phyloP scores from a whole-genome alignment of 2,888 invertebrate genomes.

The Cryptocephalus moraei region DNA sequence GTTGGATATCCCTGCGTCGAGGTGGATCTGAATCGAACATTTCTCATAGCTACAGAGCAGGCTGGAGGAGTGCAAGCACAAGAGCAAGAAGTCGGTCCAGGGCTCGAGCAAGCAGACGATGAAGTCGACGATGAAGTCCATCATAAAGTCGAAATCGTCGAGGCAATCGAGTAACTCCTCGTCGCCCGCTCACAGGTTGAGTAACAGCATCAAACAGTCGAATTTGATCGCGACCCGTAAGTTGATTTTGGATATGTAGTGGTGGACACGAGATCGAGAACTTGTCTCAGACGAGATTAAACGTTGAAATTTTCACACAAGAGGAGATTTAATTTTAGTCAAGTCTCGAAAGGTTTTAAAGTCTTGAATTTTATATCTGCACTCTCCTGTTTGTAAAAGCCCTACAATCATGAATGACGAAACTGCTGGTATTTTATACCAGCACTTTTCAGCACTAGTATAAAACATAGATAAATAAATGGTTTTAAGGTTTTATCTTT shows the following conservation, averaged over 20 bases:
- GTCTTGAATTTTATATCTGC: no score
- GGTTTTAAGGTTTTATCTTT: no score
- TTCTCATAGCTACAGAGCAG: constrained; percentile 38
- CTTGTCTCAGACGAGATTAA: no score
- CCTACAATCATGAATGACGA: no score
- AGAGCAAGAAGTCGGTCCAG: constrained; percentile 36
- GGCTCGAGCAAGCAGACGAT: constrained; percentile 32
- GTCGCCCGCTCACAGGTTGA: constrained; percentile 26
- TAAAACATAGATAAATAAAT: no score
- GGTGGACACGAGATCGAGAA: no score
- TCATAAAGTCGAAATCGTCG: constrained; percentile 22
- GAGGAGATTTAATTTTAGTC: no score
- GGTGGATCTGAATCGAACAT: not conserved
- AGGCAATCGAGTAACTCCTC: constrained; percentile 22
- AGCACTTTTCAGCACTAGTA: no score
- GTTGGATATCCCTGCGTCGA: not conserved
- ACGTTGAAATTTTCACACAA: no score
- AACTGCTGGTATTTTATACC: no score
- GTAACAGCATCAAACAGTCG: constrained; percentile 25
- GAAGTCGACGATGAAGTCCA: constrained; percentile 30
- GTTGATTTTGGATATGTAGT: not conserved
- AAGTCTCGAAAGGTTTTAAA: no score
- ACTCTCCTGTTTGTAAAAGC: no score
- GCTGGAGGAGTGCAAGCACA: constrained; percentile 46
- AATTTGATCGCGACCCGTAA: constrained; percentile 25